These are phyloP conservation scores for Scatophagus argus DNA, from an alignment of 2,113 vertebrate species.

Conservation along the genomic window DNA sequence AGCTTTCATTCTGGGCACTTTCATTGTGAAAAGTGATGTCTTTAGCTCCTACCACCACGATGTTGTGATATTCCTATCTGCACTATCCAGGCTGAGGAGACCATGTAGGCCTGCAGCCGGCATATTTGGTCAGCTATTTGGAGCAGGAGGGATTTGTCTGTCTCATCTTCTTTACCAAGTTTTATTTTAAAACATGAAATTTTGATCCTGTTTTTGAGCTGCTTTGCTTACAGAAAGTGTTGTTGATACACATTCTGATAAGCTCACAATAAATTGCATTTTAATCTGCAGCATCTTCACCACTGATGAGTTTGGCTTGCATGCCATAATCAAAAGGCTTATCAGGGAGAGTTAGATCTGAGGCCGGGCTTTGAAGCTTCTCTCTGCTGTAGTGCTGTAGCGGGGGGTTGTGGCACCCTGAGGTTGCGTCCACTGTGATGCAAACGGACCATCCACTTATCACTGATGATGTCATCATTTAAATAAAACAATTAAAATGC, in stretches of 20 bases:
- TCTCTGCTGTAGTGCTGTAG: neutral
- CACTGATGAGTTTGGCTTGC: slow-evolving; percentile 25
- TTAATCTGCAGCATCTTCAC: slow-evolving; percentile 22
- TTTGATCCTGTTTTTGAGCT: neutral
- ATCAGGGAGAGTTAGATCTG: slow-evolving; percentile 40
- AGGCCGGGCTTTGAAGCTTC: slow-evolving; percentile 24
- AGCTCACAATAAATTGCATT: slow-evolving; percentile 11
- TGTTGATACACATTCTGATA: neutral
- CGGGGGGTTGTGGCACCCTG: slow-evolving; percentile 10
- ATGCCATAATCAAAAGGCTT: slow-evolving; percentile 34
- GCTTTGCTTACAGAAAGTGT: neutral
- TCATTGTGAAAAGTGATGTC: neutral
- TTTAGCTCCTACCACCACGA: neutral
- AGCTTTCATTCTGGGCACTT: slow-evolving; percentile 3
- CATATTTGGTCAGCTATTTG: slow-evolving; percentile 8
- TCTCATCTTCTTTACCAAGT: slow-evolving; percentile 33
- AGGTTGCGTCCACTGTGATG: slow-evolving; percentile 24
- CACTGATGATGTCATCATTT: slow-evolving; percentile 50
- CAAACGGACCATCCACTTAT: slow-evolving; percentile 59
- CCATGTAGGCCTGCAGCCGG: slow-evolving; percentile 7
- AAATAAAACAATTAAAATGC: slow-evolving; percentile 50
- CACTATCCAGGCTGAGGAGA: neutral
- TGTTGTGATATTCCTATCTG: neutral
- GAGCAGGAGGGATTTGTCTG: neutral
- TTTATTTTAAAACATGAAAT: neutral